Conservation (phyloP, 2,888 invertebrate genomes). For the Drosophila nigricruria region DNA sequence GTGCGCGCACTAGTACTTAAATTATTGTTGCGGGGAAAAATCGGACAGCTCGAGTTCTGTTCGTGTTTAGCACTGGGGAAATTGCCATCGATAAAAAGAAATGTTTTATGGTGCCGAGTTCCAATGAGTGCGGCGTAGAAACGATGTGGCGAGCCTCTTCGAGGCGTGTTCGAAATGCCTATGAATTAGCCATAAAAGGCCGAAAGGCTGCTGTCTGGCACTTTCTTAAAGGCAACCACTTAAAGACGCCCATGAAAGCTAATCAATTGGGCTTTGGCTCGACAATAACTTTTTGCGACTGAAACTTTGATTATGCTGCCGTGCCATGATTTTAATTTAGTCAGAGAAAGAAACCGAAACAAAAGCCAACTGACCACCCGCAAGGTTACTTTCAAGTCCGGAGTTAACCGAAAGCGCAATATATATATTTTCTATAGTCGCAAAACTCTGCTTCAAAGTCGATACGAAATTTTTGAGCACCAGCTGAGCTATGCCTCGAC, state of each 20-base stretch:
- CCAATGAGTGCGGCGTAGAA: conserved; percentile 17
- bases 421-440: conserved; percentile 32
- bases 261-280: conserved; percentile 34
- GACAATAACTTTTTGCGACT: conserved; percentile 8
- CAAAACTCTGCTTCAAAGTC: conserved; percentile 46
- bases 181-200: conserved; percentile 49
- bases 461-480: conserved; percentile 29
- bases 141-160: conserved; percentile 28
- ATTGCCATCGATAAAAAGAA: conserved; percentile 65
- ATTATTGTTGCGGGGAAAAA: conserved; percentile 43
- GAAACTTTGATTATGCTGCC: conserved; percentile 7
- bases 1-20: conserved; percentile 32
- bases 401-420: conserved; percentile 12
- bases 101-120: conserved; percentile 45
- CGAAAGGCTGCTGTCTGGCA: conserved; percentile 9
- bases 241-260: conserved; percentile 34
- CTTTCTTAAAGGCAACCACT: conserved; percentile 32
- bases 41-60: conserved; percentile 26
- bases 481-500: conserved; percentile 41
- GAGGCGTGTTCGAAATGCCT: conserved; percentile 49
- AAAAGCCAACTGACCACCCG: conserved; percentile 2
- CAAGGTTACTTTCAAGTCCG: neutral
- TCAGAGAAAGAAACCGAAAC: neutral
- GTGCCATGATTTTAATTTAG: conserved; percentile 24
- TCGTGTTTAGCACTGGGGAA: conserved; percentile 56